phyloP scores from a whole-genome alignment of 2,888 invertebrate genomes.

The Lamproptera curius region DNA sequence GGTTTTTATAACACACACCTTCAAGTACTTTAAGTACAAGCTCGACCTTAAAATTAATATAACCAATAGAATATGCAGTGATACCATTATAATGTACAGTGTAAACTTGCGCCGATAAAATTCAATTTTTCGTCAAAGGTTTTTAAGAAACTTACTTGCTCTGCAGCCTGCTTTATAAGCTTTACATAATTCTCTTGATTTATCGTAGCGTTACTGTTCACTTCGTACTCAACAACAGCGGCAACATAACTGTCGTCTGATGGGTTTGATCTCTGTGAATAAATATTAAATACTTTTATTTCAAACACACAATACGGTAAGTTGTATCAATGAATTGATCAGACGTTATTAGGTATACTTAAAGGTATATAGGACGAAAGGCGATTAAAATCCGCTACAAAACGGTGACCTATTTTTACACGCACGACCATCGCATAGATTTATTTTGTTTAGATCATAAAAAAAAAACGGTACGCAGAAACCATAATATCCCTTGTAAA shows the following conservation, averaged over 20 bases:
- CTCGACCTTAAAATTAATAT: too few species aligned
- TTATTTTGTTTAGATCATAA: too few species aligned
- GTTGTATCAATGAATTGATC: not conserved
- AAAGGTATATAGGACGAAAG: not conserved
- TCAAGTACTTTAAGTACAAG: not conserved
- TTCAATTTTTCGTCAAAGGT: not conserved
- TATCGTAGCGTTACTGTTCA: slow-evolving; percentile 39
- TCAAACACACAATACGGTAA: not conserved
- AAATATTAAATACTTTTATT: not conserved
- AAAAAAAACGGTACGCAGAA: too few species aligned
- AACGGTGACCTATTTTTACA: too few species aligned
- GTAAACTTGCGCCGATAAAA: too few species aligned
- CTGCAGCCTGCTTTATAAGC: slow-evolving; percentile 56
- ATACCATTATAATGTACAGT: too few species aligned
- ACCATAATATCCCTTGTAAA: too few species aligned
- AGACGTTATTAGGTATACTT: too few species aligned
- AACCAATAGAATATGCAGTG: too few species aligned
- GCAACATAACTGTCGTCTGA: slow-evolving; percentile 74
- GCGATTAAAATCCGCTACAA: not conserved
- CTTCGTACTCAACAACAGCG: slow-evolving; percentile 81
- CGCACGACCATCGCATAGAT: too few species aligned
- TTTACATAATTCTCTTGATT: slow-evolving; percentile 54
- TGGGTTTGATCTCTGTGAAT: slow-evolving; percentile 57
- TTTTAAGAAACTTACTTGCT: slow-evolving; percentile 37
- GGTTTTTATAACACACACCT: not conserved